Evolutionary conservation across 2,888 invertebrate genomes (phyloP), one percentile per base, ranked within the genome.

Genomic region (Aelia acuminata): DNA sequence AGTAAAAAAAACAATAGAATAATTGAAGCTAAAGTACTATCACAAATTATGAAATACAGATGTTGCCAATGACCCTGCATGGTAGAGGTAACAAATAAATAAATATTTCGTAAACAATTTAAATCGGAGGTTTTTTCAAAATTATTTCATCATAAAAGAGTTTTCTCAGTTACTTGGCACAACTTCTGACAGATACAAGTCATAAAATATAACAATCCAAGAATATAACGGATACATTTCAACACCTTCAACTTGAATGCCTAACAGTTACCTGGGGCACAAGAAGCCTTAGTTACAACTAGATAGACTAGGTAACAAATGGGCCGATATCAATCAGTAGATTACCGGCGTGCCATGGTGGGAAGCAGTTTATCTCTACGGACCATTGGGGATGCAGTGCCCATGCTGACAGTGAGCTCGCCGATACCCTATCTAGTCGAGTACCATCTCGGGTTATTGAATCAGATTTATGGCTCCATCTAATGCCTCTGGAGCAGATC

Each of bases 321-420:
- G 80, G 80, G 39, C 80, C 43, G 80, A 80, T 39, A 70, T 70
- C 63, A 35, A 70, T 70, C 63, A 70, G 63, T 20, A 70, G 63
- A 70, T 70, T 70, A 70, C 63, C 26, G 63, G 15, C 35, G 18
- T 70, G 43, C 43, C 43, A 80, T 47, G n/a, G 80, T 47, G 80
- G 4, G 75, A 75, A 75, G 43, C 43, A 80, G 43, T 80, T 47
- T 43, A 80, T 80, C 80, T 80, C 43, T n/a, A 80, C 80, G 80
- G 80, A n/a, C 43, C 80, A 80, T 80, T 80, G 80, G 43, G 80
- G 22, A 80, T 80, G 22, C n/a, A 43, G 22, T 2, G n/a, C 43
- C 13, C 39, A 43, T 80, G 80, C n/a, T 80, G 43, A 80, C 80
- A 43, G 43, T 43, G 11, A 39, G 43, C 43, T 80, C 11, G 43